Percentiles rank a stretch among this genome's conserved stretches.
These are phyloP conservation scores for Sinella curviseta DNA, from an alignment of 1,140 invertebrate genomes.

Conservation along the genomic window DNA sequence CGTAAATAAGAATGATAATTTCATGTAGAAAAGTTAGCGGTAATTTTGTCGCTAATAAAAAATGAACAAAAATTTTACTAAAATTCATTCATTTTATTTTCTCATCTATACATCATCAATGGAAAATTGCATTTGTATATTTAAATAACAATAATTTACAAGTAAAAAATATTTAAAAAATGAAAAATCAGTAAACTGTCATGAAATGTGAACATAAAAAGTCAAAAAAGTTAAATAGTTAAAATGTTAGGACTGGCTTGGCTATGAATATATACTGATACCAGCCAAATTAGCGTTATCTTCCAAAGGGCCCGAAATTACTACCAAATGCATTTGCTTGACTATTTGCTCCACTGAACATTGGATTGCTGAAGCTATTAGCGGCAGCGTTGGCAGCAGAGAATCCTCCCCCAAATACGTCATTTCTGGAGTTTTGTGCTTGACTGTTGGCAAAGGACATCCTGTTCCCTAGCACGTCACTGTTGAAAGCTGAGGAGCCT, in stretches of 20 bases:
- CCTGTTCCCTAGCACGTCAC: not conserved
- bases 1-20: too few relatives aligned
- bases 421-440: not conserved
- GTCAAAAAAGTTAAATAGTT: not conserved
- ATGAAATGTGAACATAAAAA: not conserved
- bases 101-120: too few relatives aligned
- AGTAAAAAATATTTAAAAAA: not conserved
- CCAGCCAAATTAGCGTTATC: too few relatives aligned
- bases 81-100: too few relatives aligned
- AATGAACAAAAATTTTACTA: too few relatives aligned
- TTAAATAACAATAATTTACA: too few relatives aligned
- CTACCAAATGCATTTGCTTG: conserved; percentile 30
- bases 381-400: conserved; percentile 23
- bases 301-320: too few relatives aligned
- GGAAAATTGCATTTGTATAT: too few relatives aligned
- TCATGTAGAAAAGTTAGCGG: too few relatives aligned
- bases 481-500: not conserved
- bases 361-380: conserved; percentile 8
- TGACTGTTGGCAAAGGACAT: conserved; percentile 28
- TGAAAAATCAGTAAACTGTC: not conserved
- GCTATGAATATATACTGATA: too few relatives aligned
- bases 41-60: not conserved
- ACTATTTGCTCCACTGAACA: conserved; percentile 10
- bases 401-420: conserved; percentile 16
- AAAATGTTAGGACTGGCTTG: not conserved